Base-by-base conservation (phyloP, 1,140 invertebrate genomes). In the Phenacoccus solenopsis region DNA sequence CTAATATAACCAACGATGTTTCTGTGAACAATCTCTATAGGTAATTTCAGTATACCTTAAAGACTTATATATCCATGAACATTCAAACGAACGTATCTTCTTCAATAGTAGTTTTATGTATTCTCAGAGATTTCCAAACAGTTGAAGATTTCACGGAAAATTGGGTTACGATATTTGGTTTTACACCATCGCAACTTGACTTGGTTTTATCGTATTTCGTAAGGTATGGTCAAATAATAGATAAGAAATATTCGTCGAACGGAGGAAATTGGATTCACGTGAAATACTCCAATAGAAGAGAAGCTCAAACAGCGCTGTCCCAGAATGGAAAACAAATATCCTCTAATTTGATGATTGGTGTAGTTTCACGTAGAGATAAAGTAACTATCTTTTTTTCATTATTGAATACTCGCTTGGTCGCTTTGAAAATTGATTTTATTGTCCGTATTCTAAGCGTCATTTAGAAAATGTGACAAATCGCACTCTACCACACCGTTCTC, bases 261-360 rank as follows among this genome's bases (percentile, higher is more conserved):
- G 59, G 59, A 64, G 59, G 59, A 24, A 64, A 64, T 16, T 64
- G 59, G 59, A 64, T 64, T 64, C 59, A 64, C 25, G 59, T 64
- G 10, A 64, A 64, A 64, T 64, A 64, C 25, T 64, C 59, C 25
- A 64, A 64, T 64, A 24, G 59, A 25, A 2, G 59, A 27, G 59
- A 64, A 64, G 25, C 59, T 24, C 21, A 25, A 27, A 5, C 59
- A 64, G 59, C 59, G 9, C 20, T 64, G 9, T 64, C 59, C 4
- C 59, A 64, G 25, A 64, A 25, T 64, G 59, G 59, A 3, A 64
- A 64, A 64, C 59, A 64, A 24, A 64, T 64, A 64, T 64, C 59
- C 10, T 25, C 59, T 9, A 64, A 64, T 27, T 25, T 64, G 20
- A 64, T 64, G 59, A 64, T 64, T 10, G 59, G 59, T 10, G 59